Percentiles rank a stretch among this genome's conserved stretches.
Evolutionary conservation across 1,140 invertebrate species (phyloP).

Genomic region (Triops cancriformis): DNA sequence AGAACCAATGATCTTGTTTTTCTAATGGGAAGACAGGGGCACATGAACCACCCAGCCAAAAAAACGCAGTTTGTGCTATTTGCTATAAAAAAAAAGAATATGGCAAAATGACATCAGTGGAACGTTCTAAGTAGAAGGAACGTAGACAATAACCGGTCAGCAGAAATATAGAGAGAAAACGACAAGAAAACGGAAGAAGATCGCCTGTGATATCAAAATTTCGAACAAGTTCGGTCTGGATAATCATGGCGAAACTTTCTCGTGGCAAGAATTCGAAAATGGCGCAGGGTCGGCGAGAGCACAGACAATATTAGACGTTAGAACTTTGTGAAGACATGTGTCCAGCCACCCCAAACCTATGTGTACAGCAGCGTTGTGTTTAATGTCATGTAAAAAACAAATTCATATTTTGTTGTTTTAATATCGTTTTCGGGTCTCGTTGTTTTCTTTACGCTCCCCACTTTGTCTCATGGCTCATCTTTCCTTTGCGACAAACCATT

Average conservation of each 20-base stretch:
- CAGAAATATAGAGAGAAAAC: background rate
- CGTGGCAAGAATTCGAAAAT: background rate
- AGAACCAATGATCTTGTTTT: background rate
- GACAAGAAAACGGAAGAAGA: background rate
- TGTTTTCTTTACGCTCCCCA: background rate
- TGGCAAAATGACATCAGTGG: too few species aligned
- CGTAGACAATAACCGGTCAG: background rate
- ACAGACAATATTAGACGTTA: too few species aligned
- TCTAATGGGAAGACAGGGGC: too few species aligned
- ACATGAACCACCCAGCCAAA: too few species aligned
- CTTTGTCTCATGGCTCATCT: background rate
- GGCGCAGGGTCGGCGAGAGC: too few species aligned
- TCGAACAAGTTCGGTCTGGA: constrained; percentile 8
- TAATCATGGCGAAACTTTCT: background rate
- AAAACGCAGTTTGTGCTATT: too few species aligned
- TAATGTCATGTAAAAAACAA: background rate
- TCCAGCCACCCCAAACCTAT: background rate
- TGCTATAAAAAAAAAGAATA: too few species aligned
- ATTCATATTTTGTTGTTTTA: background rate
- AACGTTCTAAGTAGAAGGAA: background rate
- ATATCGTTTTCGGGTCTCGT: background rate
- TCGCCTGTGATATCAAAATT: constrained; percentile 10
- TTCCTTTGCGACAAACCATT: too few species aligned
- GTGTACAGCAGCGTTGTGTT: background rate
- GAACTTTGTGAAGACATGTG: too few species aligned